These are phyloP conservation scores for Chloropsis hardwickii DNA, from an alignment of 2,113 vertebrate species.

Conservation along the genomic window DNA sequence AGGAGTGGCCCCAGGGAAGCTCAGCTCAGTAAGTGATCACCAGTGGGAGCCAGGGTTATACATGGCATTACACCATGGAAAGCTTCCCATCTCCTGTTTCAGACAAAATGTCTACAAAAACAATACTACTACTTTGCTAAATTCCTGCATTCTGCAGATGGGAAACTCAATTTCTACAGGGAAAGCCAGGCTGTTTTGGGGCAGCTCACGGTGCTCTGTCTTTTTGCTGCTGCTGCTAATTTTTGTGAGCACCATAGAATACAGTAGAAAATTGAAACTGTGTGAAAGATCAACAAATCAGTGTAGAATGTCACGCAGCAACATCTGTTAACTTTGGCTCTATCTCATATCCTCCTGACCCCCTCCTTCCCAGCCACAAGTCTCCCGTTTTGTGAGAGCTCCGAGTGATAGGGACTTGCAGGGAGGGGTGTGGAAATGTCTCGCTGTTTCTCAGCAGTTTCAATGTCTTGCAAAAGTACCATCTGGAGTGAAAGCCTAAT, in stretches of 20 bases:
- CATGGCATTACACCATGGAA: background rate
- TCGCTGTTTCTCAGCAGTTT: background rate
- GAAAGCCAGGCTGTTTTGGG: background rate
- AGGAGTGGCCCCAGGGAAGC: background rate
- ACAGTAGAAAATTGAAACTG: conserved; percentile 67
- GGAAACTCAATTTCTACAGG: background rate
- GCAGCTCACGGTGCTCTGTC: background rate
- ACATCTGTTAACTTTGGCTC: conserved; percentile 57
- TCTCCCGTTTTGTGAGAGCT: conserved; percentile 39
- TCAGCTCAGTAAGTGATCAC: background rate
- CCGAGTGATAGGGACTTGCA: background rate
- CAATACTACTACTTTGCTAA: background rate
- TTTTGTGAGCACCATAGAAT: conserved; percentile 56
- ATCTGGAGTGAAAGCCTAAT: conserved; percentile 5
- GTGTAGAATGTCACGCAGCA: conserved; percentile 56
- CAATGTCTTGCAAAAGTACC: conserved; percentile 24
- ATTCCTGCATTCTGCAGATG: conserved; percentile 28
- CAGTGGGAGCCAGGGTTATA: background rate
- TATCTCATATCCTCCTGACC: conserved; percentile 18
- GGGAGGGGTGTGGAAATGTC: background rate
- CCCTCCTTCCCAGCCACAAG: conserved; percentile 5
- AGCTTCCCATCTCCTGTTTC: conserved; percentile 12
- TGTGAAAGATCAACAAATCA: conserved; percentile 67
- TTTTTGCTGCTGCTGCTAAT: conserved; percentile 64
- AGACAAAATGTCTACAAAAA: conserved; percentile 46